phyloP scores from a whole-genome alignment of 2,797 vertebrate species.

The Lagodon rhomboides region DNA sequence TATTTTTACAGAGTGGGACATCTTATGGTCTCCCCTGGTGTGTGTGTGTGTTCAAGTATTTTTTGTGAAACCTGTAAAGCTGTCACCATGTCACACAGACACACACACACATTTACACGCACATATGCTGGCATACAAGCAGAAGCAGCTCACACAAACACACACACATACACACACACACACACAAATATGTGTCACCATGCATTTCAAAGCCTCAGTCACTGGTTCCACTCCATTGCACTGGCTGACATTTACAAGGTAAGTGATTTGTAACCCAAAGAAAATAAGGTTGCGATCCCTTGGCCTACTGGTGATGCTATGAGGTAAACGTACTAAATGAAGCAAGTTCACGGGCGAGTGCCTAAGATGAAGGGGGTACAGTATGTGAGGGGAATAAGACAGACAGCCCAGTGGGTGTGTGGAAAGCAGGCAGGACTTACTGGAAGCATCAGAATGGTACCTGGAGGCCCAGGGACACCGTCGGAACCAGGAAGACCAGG shows the following conservation, averaged over 20 bases:
- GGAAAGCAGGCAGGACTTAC: constrained; percentile 83
- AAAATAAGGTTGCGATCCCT: constrained; percentile 64
- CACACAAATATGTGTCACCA: constrained; percentile 56
- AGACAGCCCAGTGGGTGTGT: constrained; percentile 25
- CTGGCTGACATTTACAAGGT: constrained; percentile 80
- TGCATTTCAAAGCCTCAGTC: constrained; percentile 67
- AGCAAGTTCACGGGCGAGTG: constrained; percentile 43
- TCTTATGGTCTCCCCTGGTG: constrained; percentile 34
- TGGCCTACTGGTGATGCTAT: constrained; percentile 61
- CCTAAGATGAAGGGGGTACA: constrained; percentile 44
- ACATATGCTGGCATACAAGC: constrained; percentile 3
- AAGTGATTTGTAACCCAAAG: constrained; percentile 77
- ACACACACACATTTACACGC: constrained; percentile 5
- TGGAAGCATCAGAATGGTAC: constrained; percentile 97
- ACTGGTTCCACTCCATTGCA: constrained; percentile 75
- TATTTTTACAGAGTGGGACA: constrained; percentile 47
- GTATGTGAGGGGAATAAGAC: constrained; percentile 25
- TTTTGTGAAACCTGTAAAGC: constrained; percentile 51
- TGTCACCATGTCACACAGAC: constrained; percentile 39
- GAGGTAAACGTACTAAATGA: constrained; percentile 62
- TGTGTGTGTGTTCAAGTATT: constrained; percentile 45
- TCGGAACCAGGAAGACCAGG: constrained; percentile 96
- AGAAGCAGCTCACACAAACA: constrained; percentile 11
- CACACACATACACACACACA: constrained; percentile 12
- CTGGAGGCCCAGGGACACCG: constrained; percentile 94